Evolutionary conservation across 2,797 vertebrate genomes (phyloP).

Genomic region (Euphonia xanthogaster): DNA sequence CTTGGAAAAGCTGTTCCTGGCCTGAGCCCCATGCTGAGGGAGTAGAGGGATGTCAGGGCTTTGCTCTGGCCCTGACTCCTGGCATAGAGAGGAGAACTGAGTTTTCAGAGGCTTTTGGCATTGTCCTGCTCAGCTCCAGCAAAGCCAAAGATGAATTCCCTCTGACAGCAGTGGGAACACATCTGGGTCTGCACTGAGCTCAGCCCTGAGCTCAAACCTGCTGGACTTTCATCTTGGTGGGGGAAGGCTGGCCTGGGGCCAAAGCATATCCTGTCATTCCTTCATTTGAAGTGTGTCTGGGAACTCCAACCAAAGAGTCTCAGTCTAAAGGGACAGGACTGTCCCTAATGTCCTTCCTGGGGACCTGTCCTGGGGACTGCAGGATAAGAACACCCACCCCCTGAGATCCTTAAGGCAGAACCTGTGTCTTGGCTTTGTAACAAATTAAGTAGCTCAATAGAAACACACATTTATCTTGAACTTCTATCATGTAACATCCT

Average conservation of each 20-base stretch:
- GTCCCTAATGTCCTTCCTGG: not conserved
- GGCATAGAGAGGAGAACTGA: not conserved
- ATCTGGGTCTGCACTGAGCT: not conserved
- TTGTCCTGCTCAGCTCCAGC: not conserved
- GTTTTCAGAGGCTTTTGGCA: not conserved
- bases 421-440: not conserved
- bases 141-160: not conserved
- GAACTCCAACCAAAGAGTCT: not conserved
- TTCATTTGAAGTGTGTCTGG: not conserved
- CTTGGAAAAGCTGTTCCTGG: not conserved
- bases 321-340: not conserved
- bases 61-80: not conserved
- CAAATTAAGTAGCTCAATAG: not conserved
- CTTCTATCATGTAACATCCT: not conserved
- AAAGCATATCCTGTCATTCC: not conserved
- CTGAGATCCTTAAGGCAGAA: not conserved
- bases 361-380: not conserved
- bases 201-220: not conserved
- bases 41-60: not conserved
- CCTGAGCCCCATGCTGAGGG: not conserved
- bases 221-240: not conserved
- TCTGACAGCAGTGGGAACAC: not conserved
- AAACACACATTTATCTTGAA: conserved; percentile 7
- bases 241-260: accelerated
- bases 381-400: not conserved